phyloP scores from a whole-genome alignment of 2,797 vertebrate genomes.

The Phataginus tricuspis region DNA sequence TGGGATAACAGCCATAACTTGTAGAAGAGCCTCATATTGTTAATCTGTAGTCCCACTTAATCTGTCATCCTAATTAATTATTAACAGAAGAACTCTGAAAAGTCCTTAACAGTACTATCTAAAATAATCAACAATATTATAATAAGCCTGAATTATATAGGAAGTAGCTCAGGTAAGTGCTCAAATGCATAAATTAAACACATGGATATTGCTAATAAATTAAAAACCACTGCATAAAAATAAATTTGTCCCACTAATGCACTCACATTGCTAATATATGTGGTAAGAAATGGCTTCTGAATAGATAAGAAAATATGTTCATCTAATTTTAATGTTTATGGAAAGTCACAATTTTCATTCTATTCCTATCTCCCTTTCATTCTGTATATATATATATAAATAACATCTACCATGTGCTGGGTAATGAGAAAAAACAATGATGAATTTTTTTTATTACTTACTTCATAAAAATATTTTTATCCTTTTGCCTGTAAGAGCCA shows the following conservation, averaged over 20 bases:
- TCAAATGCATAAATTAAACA: slow-evolving; percentile 21
- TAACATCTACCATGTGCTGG: background rate
- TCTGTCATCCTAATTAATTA: background rate
- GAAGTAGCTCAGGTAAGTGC: background rate
- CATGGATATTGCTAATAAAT: background rate
- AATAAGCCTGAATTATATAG: background rate
- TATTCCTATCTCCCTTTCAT: background rate
- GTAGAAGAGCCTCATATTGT: background rate
- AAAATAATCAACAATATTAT: background rate
- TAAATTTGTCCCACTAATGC: background rate
- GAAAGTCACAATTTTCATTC: slow-evolving; percentile 8
- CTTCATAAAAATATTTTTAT: slow-evolving; percentile 47
- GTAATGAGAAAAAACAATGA: slow-evolving; percentile 15
- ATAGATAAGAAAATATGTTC: background rate
- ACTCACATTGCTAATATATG: slow-evolving; percentile 7
- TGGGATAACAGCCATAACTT: background rate
- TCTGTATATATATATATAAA: background rate
- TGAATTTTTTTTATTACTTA: slow-evolving; percentile 17
- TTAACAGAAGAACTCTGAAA: slow-evolving; percentile 18
- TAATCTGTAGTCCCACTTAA: background rate
- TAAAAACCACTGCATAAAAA: background rate
- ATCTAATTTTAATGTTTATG: slow-evolving; percentile 34
- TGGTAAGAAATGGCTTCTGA: background rate
- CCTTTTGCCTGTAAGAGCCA: slow-evolving; percentile 14
- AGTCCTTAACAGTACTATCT: background rate